Conservation (phyloP, 2,888 invertebrate genomes). For the Drosophila mimica region DNA sequence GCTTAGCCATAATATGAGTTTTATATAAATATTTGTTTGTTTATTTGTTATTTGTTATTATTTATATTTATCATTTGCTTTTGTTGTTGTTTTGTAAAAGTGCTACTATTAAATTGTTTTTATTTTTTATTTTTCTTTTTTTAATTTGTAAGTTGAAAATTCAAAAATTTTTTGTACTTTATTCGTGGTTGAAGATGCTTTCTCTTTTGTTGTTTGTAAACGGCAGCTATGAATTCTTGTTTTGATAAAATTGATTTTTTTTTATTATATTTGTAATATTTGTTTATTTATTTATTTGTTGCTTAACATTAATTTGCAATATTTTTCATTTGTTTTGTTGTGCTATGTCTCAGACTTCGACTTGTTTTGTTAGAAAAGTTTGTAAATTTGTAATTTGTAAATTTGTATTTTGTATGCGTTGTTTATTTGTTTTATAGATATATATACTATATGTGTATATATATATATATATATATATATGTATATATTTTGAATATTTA, state of each 20-base stretch:
- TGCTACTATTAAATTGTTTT: constrained; percentile 67
- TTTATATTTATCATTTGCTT: constrained; percentile 39
- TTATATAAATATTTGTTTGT: constrained; percentile 56
- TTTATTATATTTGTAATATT: constrained; percentile 41
- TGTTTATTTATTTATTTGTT: constrained; percentile 27
- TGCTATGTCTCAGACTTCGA: constrained; percentile 62
- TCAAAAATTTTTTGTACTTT: constrained; percentile 66
- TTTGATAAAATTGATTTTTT: constrained; percentile 33
- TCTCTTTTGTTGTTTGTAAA: constrained; percentile 57
- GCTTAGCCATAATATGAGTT: constrained; percentile 45
- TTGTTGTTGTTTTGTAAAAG: constrained; percentile 61
- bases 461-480: constrained; percentile 27
- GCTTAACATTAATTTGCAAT: constrained; percentile 28
- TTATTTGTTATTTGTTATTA: constrained; percentile 33
- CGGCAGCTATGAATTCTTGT: constrained; percentile 64
- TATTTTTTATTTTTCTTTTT: constrained; percentile 38
- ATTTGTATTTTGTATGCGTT: constrained; percentile 78
- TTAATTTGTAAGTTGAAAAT: constrained; percentile 66
- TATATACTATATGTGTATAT: constrained; percentile 26
- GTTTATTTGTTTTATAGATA: constrained; percentile 39
- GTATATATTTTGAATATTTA: constrained; percentile 54
- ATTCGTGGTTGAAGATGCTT: constrained; percentile 73
- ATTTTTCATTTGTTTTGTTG: constrained; percentile 26
- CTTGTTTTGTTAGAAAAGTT: constrained; percentile 59
- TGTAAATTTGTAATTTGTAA: constrained; percentile 80